A percentile compares a stretch with the other conserved stretches of the same genome.
Evolutionary conservation across 2,113 vertebrate genomes (phyloP).

Genomic region (Anoplopoma fimbria): DNA sequence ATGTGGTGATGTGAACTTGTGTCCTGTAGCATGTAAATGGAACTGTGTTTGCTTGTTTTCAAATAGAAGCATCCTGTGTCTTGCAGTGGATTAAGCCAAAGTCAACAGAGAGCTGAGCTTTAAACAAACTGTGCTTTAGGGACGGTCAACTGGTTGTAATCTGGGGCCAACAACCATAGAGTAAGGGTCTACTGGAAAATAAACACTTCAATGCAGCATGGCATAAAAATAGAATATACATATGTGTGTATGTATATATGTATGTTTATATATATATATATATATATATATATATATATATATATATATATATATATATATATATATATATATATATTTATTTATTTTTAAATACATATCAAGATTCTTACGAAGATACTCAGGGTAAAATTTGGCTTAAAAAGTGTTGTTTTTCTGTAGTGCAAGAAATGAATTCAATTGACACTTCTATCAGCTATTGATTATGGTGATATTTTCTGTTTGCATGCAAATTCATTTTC

Average conservation of each 20-base stretch:
- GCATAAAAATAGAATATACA: conserved; percentile 6
- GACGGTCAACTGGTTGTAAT: conserved; percentile 55
- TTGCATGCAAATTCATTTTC: neutral
- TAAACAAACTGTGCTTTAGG: conserved; percentile 72
- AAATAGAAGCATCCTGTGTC: conserved; percentile 75
- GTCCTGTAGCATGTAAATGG: conserved; percentile 48
- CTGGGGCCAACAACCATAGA: conserved; percentile 49
- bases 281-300: too few species aligned
- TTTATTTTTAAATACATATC: too few species aligned
- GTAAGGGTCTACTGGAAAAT: conserved; percentile 32
- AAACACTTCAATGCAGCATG: conserved; percentile 36
- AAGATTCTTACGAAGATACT: too few species aligned
- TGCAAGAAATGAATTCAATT: neutral
- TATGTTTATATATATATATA: too few species aligned
- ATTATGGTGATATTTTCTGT: too few species aligned
- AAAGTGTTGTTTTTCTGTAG: too few species aligned
- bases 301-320: too few species aligned
- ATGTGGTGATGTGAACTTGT: conserved; percentile 61
- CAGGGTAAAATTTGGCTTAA: too few species aligned
- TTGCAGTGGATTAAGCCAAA: conserved; percentile 63
- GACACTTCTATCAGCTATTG: neutral
- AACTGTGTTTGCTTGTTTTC: conserved; percentile 69
- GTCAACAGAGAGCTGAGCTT: conserved; percentile 75
- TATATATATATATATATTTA: too few species aligned
- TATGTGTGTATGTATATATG: neutral